Evolutionary conservation across 2,888 invertebrate species (phyloP).

Genomic region (Embidobia sp.): DNA sequence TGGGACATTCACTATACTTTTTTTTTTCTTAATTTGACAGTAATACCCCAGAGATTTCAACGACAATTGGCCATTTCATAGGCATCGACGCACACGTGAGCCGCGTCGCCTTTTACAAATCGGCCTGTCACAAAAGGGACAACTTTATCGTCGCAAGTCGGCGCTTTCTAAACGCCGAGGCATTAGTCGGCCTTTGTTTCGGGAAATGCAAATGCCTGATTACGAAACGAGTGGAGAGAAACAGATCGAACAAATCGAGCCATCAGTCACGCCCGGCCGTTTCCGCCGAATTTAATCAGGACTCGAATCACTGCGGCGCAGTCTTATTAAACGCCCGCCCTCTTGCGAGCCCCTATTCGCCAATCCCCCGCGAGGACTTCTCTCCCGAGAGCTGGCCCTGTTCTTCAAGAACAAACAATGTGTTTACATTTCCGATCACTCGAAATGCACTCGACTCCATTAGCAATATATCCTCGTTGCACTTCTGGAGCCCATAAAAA

Average conservation of each 20-base stretch:
- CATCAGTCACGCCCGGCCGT: constrained; percentile 25
- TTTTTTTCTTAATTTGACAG: too few species aligned
- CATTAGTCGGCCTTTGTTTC: constrained; percentile 7
- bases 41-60: too few species aligned
- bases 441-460: constrained; percentile 52
- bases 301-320: constrained; percentile 17
- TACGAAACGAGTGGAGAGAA: constrained; percentile 8
- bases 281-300: constrained; percentile 28
- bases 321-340: constrained; percentile 23
- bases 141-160: constrained; percentile 10
- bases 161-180: not conserved
- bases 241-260: constrained; percentile 15
- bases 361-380: constrained; percentile 8
- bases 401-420: constrained; percentile 51
- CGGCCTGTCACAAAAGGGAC: not conserved
- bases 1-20: too few species aligned
- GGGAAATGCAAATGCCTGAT: constrained; percentile 35
- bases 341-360: constrained; percentile 20
- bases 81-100: not conserved
- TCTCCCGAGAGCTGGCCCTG: constrained; percentile 26
- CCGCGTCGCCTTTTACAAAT: not conserved
- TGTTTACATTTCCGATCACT: constrained; percentile 59
- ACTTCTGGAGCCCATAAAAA: constrained; percentile 45
- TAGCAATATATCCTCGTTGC: constrained; percentile 49
- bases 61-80: too few species aligned